These are phyloP conservation scores for Apis florea DNA, from an alignment of 1,140 invertebrate species.

Conservation along the genomic window DNA sequence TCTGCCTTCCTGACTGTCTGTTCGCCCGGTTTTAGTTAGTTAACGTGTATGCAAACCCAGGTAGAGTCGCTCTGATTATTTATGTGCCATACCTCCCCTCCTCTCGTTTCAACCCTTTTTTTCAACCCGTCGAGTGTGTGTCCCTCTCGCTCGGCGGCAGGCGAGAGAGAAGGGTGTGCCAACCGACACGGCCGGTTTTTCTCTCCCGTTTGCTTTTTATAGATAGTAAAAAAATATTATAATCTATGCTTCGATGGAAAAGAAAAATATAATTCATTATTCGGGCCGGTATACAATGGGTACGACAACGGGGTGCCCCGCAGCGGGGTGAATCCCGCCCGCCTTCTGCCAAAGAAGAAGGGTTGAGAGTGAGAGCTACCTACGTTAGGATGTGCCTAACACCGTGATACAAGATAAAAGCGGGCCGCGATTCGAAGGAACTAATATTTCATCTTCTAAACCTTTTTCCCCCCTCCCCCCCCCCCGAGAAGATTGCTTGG, in stretches of 20 bases:
- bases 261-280: slow-evolving; percentile 81
- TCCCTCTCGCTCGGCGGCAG: slow-evolving; percentile 44
- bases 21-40: slow-evolving; percentile 65
- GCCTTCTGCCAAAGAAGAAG: slow-evolving; percentile 69
- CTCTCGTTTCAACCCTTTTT: slow-evolving; percentile 41
- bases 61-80: slow-evolving; percentile 68
- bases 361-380: slow-evolving; percentile 61
- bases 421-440: background rate
- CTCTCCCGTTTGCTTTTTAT: slow-evolving; percentile 71
- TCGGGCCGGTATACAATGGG: slow-evolving; percentile 72
- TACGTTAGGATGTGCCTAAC: slow-evolving; percentile 27
- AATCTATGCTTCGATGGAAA: slow-evolving; percentile 79
- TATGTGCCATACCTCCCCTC: slow-evolving; percentile 60
- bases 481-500: too few relatives aligned
- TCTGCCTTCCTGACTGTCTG: slow-evolving; percentile 47
- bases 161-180: slow-evolving; percentile 57
- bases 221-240: slow-evolving; percentile 80
- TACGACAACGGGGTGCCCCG: slow-evolving; percentile 73
- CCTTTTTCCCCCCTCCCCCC: background rate
- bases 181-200: slow-evolving; percentile 49
- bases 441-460: slow-evolving; percentile 44
- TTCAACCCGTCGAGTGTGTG: slow-evolving; percentile 18
- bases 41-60: slow-evolving; percentile 74
- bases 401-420: slow-evolving; percentile 35
- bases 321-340: slow-evolving; percentile 72